Evolutionary conservation across 2,113 vertebrate species (phyloP), one percentile per base, ranked within the genome.

Genomic region (Arothron firmamentum): DNA sequence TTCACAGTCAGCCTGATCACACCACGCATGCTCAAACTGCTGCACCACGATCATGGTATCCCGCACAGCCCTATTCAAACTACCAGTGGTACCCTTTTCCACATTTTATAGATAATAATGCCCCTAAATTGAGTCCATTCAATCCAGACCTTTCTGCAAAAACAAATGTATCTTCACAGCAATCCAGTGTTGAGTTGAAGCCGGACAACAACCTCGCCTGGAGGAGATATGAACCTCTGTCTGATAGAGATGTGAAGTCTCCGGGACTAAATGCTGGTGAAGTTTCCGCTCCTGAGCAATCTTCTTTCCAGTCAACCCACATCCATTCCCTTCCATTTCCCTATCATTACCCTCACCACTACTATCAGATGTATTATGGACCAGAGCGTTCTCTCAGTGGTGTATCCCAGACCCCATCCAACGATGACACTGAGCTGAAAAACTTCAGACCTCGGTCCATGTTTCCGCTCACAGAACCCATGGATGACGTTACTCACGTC

Each of bases 51-150:
- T 3, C 25, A 6, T 42, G 18, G 15, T 5, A 41, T 59, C 47
- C 50, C 28, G 16, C 50, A 16, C 67, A 67, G n/a, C 56, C 52
- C 1, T 62, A 65, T 49, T 74, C 63, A 0, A 28, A 62, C 58
- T 45, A 34, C 55, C 53, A 62, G 61, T 52, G 60, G 10, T 56
- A 62, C 17, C 61, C 61, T 57, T 56, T 52, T 45, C 78, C 78
- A 46, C 43, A 51, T 38, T 6, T 55, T 63, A 16, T 17, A 10
- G 18, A 0, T 6, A 60, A 38, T 0, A 45, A 69, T 12, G 63
- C 43, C 6, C 45, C 57, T 53, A 25, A 0, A 38, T n/a, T 18
- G 2, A 11, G 25, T 21, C 38, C 25, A n/a, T 7, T 42, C 13
- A 41, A 20, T 49, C 21, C 25, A 0, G n/a, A 55, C 25, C 1